Evolutionary conservation across 2,113 vertebrate genomes (phyloP).

Genomic region (Oxyura jamaicensis): DNA sequence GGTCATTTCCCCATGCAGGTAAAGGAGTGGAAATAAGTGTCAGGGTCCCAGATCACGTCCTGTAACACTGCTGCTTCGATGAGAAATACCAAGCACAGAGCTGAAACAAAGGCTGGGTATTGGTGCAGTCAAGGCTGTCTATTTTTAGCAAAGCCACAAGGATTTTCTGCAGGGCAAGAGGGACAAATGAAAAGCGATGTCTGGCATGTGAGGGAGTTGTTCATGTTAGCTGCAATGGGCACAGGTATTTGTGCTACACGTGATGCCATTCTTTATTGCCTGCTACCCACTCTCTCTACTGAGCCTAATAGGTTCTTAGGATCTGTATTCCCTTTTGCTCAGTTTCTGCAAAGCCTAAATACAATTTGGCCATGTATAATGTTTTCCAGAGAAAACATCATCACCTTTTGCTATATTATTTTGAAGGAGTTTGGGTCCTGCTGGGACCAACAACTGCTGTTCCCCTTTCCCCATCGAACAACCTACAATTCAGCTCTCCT

Average conservation of each 20-base stretch:
- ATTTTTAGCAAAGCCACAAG: rapidly evolving
- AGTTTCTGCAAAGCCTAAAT: slow-evolving; percentile 38
- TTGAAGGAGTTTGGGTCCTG: slow-evolving; percentile 7
- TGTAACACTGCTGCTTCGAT: neutral
- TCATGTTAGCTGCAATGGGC: neutral
- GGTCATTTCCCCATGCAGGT: rapidly evolving
- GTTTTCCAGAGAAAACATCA: slow-evolving; percentile 37
- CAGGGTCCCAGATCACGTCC: neutral
- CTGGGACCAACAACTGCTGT: slow-evolving; percentile 37
- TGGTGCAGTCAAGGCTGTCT: neutral
- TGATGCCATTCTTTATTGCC: neutral
- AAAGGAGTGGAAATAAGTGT: neutral
- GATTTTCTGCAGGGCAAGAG: neutral
- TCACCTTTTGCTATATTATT: slow-evolving; percentile 27
- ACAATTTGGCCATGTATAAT: slow-evolving; percentile 23
- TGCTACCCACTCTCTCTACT: neutral
- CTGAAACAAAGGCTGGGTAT: neutral
- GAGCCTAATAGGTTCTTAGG: neutral
- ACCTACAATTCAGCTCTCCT: slow-evolving; percentile 15
- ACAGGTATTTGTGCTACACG: neutral
- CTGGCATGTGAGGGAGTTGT: neutral
- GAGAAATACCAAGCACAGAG: neutral
- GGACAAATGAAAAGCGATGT: neutral
- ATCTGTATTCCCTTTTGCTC: slow-evolving; percentile 25
- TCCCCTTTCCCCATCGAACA: neutral